Conservation (phyloP, 2,113 vertebrate genomes). For the Dromas ardeola region DNA sequence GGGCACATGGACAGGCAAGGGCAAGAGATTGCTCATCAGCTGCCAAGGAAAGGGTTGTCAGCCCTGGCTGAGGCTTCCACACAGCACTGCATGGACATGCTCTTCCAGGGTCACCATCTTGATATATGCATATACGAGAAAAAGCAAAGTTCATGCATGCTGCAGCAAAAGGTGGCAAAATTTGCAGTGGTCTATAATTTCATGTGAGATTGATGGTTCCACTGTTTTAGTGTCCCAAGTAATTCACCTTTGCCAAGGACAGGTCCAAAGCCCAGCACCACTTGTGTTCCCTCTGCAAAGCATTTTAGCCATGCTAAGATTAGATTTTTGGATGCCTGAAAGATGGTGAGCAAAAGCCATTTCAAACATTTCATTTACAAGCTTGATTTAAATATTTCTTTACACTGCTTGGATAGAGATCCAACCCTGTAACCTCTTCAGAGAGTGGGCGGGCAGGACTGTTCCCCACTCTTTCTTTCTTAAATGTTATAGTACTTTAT, state of each 20-base stretch:
- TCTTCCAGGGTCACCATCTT: background rate
- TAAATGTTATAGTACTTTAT: background rate
- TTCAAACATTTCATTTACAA: background rate
- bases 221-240: background rate
- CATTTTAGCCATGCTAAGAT: background rate
- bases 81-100: too few species aligned
- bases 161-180: background rate
- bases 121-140: fast-evolving
- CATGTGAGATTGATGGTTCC: background rate
- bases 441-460: background rate
- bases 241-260: background rate
- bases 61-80: background rate
- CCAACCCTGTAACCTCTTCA: background rate
- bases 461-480: background rate
- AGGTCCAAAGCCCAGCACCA: background rate
- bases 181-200: background rate
- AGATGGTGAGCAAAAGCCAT: background rate
- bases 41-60: background rate
- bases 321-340: background rate
- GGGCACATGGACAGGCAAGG: background rate
- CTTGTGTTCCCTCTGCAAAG: background rate
- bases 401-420: background rate
- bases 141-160: background rate
- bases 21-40: background rate
- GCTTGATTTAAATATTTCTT: background rate